Conservation (phyloP, 2,888 invertebrate genomes). For the Brachypterus glaber region DNA sequence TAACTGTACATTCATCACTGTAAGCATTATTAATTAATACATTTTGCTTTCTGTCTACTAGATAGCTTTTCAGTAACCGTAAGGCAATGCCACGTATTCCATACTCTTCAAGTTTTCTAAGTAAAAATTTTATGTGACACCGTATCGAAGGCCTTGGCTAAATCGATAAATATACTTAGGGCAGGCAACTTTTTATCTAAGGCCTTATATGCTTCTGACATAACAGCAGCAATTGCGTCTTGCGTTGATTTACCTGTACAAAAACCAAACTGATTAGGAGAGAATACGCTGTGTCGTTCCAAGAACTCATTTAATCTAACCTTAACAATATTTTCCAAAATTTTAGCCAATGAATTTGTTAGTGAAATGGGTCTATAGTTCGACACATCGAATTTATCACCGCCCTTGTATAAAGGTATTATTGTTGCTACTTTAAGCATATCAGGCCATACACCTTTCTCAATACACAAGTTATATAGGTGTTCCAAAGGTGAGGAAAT, state of each 20-base stretch:
- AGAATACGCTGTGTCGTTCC: conserved; percentile 7
- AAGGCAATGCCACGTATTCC: conserved; percentile 7
- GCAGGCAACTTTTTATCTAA: neutral
- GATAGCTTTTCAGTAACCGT: conserved; percentile 7
- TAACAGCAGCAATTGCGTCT: conserved; percentile 8
- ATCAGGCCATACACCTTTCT: conserved; percentile 8
- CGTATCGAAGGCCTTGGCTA: conserved; percentile 11
- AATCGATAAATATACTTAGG: conserved; percentile 5
- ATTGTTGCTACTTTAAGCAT: conserved; percentile 10
- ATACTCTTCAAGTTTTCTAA: conserved; percentile 4
- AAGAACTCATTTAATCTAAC: conserved; percentile 9
- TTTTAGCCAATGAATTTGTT: conserved; percentile 7
- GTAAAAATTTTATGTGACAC: conserved; percentile 6
- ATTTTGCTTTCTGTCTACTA: conserved; percentile 4
- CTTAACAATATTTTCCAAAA: conserved; percentile 9
- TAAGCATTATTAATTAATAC: conserved; percentile 2
- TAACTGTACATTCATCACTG: conserved; percentile 5
- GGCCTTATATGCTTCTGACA: neutral
- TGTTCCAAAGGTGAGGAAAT: conserved; percentile 7
- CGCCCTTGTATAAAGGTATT: conserved; percentile 10
- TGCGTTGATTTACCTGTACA: conserved; percentile 4
- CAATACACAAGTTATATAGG: conserved; percentile 6
- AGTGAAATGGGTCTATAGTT: conserved; percentile 13
- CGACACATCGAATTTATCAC: conserved; percentile 4
- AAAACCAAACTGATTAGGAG: conserved; percentile 12